Base-by-base conservation (phyloP, 2,113 vertebrate species). In the Hyaena hyaena region DNA sequence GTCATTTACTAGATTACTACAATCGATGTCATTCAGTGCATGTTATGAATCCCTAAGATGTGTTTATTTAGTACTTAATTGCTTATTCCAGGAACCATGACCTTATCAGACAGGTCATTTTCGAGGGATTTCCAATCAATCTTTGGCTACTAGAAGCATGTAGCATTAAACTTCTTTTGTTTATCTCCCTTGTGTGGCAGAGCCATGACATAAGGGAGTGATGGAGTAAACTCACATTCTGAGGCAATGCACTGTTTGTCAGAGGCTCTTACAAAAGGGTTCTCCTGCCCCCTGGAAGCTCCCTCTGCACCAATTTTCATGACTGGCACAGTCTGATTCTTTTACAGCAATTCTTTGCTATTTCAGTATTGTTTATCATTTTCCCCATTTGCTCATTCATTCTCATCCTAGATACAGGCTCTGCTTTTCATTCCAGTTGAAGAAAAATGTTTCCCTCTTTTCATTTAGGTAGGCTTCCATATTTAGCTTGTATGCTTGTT, bases 11-110 rank as follows among this genome's bases (percentile, higher is more conserved):
- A 98, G 97, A 99, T 98, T 98, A 98, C 98, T 97, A 96, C 97
- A 98, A 98, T 99, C 98, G 98, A 98, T 98, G 98, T 98, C 98
- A 98, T 98, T 98, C 97, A 94, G 97, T 92, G 84, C 97, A 98
- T 97, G 98, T 98, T 98, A 98, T 98, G 98, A 98, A 99, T 98
- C 97, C 98, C 88, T 98, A 97, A 98, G 93, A 98, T 97, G 98
- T 98, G 98, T 99, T 99, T 99, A 98, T 99, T 99, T 98, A 98
- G 96, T 87, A 98, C 98, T 98, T 99, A 99, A 99, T 98, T 99
- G 98, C 98, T 93, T 97, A 97, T 98, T 98, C 98, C 96, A 98
- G 98, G 98, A 98, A 98, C 89, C 93, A 98, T 98, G 98, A 98
- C 98, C 98, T 99, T 98, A 98, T 97, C 97, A 98, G 97, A 96